Conservation (phyloP, 2,888 invertebrate genomes). For the Mamestra brassicae region DNA sequence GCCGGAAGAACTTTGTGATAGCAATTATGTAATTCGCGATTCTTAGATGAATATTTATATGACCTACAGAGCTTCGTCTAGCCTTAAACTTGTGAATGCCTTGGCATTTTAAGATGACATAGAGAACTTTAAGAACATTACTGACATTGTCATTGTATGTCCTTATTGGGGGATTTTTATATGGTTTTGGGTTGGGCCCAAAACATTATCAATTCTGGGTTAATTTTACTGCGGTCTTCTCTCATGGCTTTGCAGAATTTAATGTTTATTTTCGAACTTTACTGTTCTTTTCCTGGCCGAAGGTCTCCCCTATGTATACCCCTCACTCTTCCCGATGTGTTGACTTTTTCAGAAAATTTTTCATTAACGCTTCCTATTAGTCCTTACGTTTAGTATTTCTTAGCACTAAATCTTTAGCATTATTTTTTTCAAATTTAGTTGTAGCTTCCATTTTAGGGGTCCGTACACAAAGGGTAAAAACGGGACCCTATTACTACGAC, state of each 20-base stretch:
- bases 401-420: too few relatives aligned
- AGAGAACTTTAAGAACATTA: neutral
- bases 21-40: slow-evolving; percentile 35
- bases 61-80: slow-evolving; percentile 36
- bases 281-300: neutral
- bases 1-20: slow-evolving; percentile 40
- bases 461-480: too few relatives aligned
- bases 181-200: neutral
- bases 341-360: neutral
- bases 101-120: slow-evolving; percentile 44
- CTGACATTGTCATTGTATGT: slow-evolving; percentile 3
- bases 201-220: neutral
- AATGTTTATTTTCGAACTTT: too few relatives aligned
- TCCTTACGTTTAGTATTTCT: too few relatives aligned
- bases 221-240: neutral
- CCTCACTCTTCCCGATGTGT: neutral
- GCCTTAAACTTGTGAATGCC: slow-evolving; percentile 52
- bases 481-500: too few relatives aligned
- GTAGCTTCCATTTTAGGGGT: too few relatives aligned
- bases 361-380: too few relatives aligned
- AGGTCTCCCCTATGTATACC: neutral
- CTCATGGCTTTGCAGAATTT: neutral
- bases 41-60: slow-evolving; percentile 45
- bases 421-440: too few relatives aligned
- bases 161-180: neutral